Evolutionary conservation across 2,797 vertebrate genomes (phyloP), one percentile per base, ranked within the genome.

Genomic region (Urosaurus nigricauda): DNA sequence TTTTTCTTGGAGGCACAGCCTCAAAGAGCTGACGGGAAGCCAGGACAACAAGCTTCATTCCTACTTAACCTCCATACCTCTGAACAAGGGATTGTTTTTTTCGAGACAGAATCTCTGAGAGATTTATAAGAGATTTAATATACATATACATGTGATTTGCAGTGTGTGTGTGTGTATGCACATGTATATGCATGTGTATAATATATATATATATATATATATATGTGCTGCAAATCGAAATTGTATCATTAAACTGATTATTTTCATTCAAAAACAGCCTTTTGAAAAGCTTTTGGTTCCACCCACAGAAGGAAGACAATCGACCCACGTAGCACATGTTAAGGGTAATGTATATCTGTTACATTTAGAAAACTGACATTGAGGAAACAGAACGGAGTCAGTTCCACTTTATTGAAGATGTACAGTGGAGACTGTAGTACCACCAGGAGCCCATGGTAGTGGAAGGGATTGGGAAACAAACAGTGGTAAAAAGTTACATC

Each of bases 361-460:
- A 80, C 86, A 53, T 40, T 60, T n/a, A 40, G 73, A 85, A 35
- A 24, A n/a, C 47, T 35, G 65, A 68, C 65, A 60, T 65, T 21
- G 0, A 17, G 51, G 63, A 79, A 87, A 87, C 80, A 86, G 91
- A 56, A n/a, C n/a, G n/a, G n/a, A 91, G 85, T 37, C 94, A 91
- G 89, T 74, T 93, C 78, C 84, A 40, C 88, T 95, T 95, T 95
- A 95, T 92, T 95, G 94, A 92, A 92, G 92, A 87, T 88, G 90
- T 90, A 1, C 0, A 7, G 53, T 1, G 3, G 90, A 90, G 89
- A 51, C 63, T 19, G 7, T 1, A 53, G 32, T 7, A n/a, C 43
- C 51, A 16, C 63, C 75, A 35, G 51, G 17, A 81, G 32, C 32
- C 51, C 11, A n/a, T 43, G 58, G n/a, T 2, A 29, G 9, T 14